These are phyloP conservation scores for Caerostris extrusa DNA, from an alignment of 1,140 invertebrate genomes.

Conservation along the genomic window DNA sequence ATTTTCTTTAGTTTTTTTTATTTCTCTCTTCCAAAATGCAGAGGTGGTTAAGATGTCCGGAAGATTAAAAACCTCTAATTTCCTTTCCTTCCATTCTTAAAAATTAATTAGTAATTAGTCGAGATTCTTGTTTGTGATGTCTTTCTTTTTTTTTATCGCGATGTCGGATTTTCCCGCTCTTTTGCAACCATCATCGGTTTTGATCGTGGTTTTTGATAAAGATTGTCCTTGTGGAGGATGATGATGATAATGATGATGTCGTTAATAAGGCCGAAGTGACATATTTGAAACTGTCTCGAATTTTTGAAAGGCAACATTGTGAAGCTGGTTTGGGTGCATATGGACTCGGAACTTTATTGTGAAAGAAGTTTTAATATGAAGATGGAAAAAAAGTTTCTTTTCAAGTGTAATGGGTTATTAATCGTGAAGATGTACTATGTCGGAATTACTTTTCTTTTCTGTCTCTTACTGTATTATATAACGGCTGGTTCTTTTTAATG, in stretches of 20 bases:
- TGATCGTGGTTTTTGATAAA: constrained; percentile 12
- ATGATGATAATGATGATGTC: background rate
- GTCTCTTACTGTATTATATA: no score
- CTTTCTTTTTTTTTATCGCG: background rate
- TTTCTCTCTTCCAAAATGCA: background rate
- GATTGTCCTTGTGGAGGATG: background rate
- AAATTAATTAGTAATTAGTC: constrained; percentile 33
- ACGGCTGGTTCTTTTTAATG: background rate
- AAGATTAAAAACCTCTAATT: constrained; percentile 33
- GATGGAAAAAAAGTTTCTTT: background rate
- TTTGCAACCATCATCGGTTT: background rate
- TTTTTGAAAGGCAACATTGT: background rate
- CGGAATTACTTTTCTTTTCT: no score
- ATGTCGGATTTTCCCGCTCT: background rate
- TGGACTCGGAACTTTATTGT: background rate
- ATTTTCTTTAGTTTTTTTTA: background rate
- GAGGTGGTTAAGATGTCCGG: constrained; percentile 15
- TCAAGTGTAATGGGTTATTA: background rate
- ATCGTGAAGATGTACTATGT: background rate
- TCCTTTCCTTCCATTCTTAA: constrained; percentile 17
- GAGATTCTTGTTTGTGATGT: background rate
- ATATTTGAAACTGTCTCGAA: background rate
- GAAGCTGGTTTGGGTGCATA: background rate
- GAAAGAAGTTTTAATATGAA: background rate
- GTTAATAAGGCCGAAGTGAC: background rate